These are phyloP conservation scores for Grapholita molesta DNA, from an alignment of 1,140 invertebrate species.

Conservation along the genomic window DNA sequence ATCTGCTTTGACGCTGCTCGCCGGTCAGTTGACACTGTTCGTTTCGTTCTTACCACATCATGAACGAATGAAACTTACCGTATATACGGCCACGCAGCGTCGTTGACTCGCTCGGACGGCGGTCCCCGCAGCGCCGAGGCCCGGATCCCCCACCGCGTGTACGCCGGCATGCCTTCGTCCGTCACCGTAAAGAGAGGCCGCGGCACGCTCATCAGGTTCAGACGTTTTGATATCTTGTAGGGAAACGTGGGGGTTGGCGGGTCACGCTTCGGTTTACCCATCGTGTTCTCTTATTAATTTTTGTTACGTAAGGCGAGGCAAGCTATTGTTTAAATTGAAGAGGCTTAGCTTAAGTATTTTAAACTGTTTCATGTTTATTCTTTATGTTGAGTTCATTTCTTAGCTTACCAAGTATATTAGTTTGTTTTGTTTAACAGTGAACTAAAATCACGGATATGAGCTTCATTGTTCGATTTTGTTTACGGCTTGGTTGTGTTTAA, in stretches of 20 bases:
- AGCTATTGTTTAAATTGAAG: neutral
- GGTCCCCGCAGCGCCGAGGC: conserved; percentile 47
- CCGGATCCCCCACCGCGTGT: conserved; percentile 44
- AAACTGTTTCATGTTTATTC: neutral
- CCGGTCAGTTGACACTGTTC: no score
- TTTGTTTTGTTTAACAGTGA: neutral
- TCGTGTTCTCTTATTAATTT: conserved; percentile 16
- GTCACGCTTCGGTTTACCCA: conserved; percentile 58
- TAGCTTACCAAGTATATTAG: neutral
- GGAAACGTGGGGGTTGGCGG: conserved; percentile 51
- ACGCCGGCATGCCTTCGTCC: conserved; percentile 51
- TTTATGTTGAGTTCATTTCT: neutral
- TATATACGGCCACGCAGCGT: conserved; percentile 57
- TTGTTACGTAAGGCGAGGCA: neutral
- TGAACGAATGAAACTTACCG: no score
- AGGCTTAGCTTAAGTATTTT: neutral
- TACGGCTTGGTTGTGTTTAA: neutral
- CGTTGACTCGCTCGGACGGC: conserved; percentile 51
- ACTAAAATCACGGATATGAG: neutral
- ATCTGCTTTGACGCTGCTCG: no score
- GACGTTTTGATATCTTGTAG: conserved; percentile 55
- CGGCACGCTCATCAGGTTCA: conserved; percentile 57
- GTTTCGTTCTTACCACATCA: no score
- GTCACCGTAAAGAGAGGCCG: conserved; percentile 45
- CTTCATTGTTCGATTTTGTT: neutral